phyloP scores from a whole-genome alignment of 1,140 invertebrate species.

The Drosophila bocqueti region DNA sequence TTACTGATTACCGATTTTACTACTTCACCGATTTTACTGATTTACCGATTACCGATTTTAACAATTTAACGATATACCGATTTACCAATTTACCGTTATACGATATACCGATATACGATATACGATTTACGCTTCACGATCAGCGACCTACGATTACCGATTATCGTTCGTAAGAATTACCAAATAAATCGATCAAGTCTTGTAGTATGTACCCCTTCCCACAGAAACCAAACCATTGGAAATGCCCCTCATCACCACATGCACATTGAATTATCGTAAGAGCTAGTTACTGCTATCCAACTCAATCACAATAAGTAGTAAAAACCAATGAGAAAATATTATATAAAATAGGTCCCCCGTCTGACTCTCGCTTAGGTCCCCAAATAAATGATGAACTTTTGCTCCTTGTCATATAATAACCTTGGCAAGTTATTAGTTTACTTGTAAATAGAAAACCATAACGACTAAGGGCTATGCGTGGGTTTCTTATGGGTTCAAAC shows the following conservation, averaged over 20 bases:
- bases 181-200: slow-evolving; percentile 14
- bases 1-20: slow-evolving; percentile 1
- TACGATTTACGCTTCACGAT: slow-evolving; percentile 4
- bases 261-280: slow-evolving; percentile 8
- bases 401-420: background rate
- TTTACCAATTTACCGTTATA: slow-evolving; percentile 5
- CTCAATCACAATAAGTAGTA: background rate
- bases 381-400: background rate
- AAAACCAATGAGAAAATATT: background rate
- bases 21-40: slow-evolving; percentile 12
- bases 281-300: slow-evolving; percentile 11
- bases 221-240: background rate
- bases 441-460: slow-evolving; percentile 16
- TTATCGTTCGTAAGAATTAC: slow-evolving; percentile 36
- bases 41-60: slow-evolving; percentile 14
- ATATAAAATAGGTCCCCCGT: background rate
- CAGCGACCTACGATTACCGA: slow-evolving; percentile 10
- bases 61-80: slow-evolving; percentile 9
- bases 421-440: slow-evolving; percentile 11
- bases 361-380: background rate
- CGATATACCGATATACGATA: slow-evolving; percentile 10
- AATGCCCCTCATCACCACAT: background rate
- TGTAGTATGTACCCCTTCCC: slow-evolving; percentile 7
- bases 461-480: background rate
- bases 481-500: slow-evolving; percentile 12